Base-by-base conservation (phyloP, 35 echinoderm and acorn worm genomes). In the Lytechinus variegatus region DNA sequence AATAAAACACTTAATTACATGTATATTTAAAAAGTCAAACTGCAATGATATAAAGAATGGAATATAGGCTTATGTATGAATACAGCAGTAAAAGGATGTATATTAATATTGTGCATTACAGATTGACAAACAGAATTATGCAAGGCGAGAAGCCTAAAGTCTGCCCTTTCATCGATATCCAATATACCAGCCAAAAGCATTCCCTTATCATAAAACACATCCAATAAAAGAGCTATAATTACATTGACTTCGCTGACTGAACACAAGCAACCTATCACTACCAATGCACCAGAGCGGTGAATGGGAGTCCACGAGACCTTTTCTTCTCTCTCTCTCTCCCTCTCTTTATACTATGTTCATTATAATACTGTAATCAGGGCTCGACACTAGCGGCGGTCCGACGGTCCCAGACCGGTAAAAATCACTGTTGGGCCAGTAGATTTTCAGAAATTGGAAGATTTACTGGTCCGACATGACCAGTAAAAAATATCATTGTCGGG, bases 141-240 rank as follows among this genome's bases (percentile, higher is more conserved):
- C 66, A 79, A 79, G 66, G 66, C 66, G 14, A 79, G 19, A 79
- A 79, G 66, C 66, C 66, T 24, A 7, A 24, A 79, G 66, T 24
- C 66, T 79, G 66, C 19, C 66, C 66, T 79, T 79, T 79, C 19
- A 16, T 19, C 66, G 19, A 79, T 79, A 79, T 79, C 66, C 66
- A 79, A 79, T 79, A 79, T 79, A 79, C 19, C 5, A 24, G 66
- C 19, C 8, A 19, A 56, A 58, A 79, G 66, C 66, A 79, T 79
- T 79, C 66, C 66, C 66, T 79, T 24, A 24, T 79, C 66, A 79
- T 79, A 24, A 79, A 79, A 79, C 16, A 19, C 66, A 79, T 79
- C 66, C 66, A 79, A 79, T 79, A 79, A 79, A 79, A 79, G 66
- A 79, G 66, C 66, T 79, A 79, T 79, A 79, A 79, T 79, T 79